Percentiles rank a stretch among this genome's conserved stretches.
These are phyloP conservation scores for Saccopteryx bilineata DNA, from an alignment of 2,113 vertebrate genomes.

Conservation along the genomic window DNA sequence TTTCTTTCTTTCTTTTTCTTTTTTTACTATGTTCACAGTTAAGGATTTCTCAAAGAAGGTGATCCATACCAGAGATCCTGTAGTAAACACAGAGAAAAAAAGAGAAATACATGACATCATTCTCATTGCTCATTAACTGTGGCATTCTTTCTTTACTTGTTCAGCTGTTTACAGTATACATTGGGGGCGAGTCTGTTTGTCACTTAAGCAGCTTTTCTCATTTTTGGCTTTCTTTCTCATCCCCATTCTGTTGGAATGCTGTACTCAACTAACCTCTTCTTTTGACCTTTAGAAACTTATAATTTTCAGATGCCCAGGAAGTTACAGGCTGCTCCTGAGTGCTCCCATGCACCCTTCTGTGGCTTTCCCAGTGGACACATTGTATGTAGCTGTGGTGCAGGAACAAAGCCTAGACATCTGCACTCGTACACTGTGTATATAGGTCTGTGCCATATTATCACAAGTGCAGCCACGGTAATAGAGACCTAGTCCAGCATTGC, in stretches of 20 bases:
- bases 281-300: constrained; percentile 26
- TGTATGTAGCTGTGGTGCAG: no score
- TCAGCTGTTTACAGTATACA: not conserved
- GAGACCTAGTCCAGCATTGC: not conserved
- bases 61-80: not conserved
- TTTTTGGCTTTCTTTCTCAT: not conserved
- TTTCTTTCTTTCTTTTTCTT: not conserved
- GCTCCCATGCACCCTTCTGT: no score
- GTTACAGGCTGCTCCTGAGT: not conserved
- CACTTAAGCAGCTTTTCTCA: not conserved
- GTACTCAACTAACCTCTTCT: not conserved
- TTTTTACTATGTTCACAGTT: not conserved
- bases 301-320: not conserved
- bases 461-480: not conserved
- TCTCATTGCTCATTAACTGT: not conserved
- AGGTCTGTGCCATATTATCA: not conserved
- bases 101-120: not conserved
- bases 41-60: not conserved
- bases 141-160: not conserved
- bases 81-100: not conserved
- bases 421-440: not conserved
- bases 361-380: no score
- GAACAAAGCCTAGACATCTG: not conserved
- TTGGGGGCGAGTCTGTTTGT: not conserved
- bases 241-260: not conserved